Evolutionary conservation across 2,888 invertebrate genomes (phyloP).

Genomic region (Drosophila borborema): DNA sequence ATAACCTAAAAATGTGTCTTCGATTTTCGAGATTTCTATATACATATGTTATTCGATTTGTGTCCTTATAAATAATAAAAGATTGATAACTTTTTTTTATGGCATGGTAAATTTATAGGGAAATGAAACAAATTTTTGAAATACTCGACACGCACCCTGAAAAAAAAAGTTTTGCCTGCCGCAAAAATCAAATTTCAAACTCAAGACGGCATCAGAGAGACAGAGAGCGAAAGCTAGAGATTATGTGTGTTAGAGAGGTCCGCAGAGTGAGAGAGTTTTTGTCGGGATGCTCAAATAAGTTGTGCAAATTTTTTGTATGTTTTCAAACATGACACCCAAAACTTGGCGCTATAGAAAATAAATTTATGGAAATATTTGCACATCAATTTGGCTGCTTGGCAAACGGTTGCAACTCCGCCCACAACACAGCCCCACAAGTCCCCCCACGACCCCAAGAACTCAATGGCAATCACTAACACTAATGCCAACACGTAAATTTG

Average conservation of each 20-base stretch:
- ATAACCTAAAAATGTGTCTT: not conserved
- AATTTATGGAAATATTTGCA: conserved; percentile 79
- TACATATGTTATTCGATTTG: not conserved
- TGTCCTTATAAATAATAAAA: not conserved
- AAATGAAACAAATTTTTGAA: not conserved
- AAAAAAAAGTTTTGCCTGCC: not conserved
- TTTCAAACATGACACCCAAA: conserved; percentile 76
- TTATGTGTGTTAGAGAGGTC: not conserved
- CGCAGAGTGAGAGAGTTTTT: not conserved
- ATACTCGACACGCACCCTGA: conserved; percentile 1
- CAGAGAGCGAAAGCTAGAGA: not conserved
- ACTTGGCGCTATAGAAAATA: conserved; percentile 66
- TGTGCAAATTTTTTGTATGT: conserved; percentile 56
- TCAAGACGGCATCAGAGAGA: not conserved
- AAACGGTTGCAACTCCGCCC: conserved; percentile 19
- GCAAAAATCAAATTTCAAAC: conserved; percentile 35
- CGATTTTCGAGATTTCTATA: not conserved
- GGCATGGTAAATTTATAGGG: not conserved
- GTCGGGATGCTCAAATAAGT: conserved; percentile 40
- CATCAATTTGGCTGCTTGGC: conserved; percentile 70
- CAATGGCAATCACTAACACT: conserved; percentile 51
- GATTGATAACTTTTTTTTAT: conserved; percentile 5
- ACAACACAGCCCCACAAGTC: not conserved
- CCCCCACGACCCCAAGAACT: not conserved
- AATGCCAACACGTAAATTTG: conserved; percentile 9